Evolutionary conservation across 2,797 vertebrate species (phyloP).

Genomic region (Oryzias dopingdopingensis): DNA sequence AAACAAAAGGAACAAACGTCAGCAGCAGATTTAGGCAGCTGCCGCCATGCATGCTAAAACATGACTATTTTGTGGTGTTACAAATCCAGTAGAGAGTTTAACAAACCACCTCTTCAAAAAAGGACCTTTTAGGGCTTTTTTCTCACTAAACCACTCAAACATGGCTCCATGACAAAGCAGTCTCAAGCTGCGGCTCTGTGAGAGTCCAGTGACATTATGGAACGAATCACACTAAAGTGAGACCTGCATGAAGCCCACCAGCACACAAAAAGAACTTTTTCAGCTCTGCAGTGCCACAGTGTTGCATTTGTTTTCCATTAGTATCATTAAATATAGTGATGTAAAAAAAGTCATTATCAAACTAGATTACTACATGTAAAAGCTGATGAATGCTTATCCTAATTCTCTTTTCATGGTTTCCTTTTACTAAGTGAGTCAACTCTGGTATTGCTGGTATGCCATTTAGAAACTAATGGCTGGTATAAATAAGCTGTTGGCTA

Average conservation of each 20-base stretch:
- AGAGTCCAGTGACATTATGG: slow-evolving; percentile 13
- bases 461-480: slow-evolving; percentile 41
- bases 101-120: slow-evolving; percentile 1
- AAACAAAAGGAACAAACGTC: slow-evolving; percentile 1
- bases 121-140: slow-evolving; percentile 4
- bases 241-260: slow-evolving; percentile 11
- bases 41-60: slow-evolving; percentile 1
- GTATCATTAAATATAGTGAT: no score
- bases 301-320: no score
- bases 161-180: slow-evolving; percentile 10
- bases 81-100: slow-evolving; percentile 7
- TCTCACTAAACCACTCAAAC: slow-evolving; percentile 15
- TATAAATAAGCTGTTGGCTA: slow-evolving; percentile 30
- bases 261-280: background rate
- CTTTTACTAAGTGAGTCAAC: slow-evolving; percentile 12
- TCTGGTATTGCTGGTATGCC: slow-evolving; percentile 30
- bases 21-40: background rate
- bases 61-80: background rate
- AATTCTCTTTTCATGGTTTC: slow-evolving; percentile 9
- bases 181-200: slow-evolving; percentile 28
- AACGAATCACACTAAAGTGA: slow-evolving; percentile 26
- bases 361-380: background rate
- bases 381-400: slow-evolving; percentile 10
- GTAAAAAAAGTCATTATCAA: background rate
- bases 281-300: background rate